Conservation (phyloP, 1,140 invertebrate genomes). For the Arion vulgaris region DNA sequence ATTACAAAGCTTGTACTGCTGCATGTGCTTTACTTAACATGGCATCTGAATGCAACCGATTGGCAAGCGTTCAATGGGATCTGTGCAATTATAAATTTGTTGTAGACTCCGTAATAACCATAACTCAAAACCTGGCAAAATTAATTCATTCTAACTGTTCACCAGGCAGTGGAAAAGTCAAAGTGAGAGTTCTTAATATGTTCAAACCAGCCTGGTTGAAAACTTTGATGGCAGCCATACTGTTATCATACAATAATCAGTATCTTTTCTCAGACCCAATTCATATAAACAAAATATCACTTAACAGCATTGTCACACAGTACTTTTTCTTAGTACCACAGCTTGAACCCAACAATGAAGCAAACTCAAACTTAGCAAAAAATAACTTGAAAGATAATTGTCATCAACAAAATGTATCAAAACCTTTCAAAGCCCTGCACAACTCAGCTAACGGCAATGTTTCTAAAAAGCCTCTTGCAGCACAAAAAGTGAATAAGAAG, state of each 20-base stretch:
- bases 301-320: slow-evolving; percentile 12
- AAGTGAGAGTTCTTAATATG: neutral
- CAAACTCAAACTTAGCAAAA: neutral
- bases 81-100: slow-evolving; percentile 3
- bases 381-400: neutral
- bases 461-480: neutral
- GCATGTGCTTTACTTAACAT: slow-evolving; percentile 10
- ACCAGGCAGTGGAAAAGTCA: neutral
- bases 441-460: neutral
- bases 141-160: neutral
- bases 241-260: neutral
- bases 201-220: slow-evolving; percentile 10
- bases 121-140: neutral
- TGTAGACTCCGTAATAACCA: neutral
- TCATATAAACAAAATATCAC: slow-evolving; percentile 14
- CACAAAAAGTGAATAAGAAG: slow-evolving; percentile 8
- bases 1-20: neutral
- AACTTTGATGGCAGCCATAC: neutral
- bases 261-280: slow-evolving; percentile 11
- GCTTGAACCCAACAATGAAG: neutral
- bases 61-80: slow-evolving; percentile 7
- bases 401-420: neutral
- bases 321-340: slow-evolving; percentile 28
- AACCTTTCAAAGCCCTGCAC: neutral
- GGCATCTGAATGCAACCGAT: neutral